phyloP scores from a whole-genome alignment of 1,140 invertebrate species.

The Scaptomyza montana region DNA sequence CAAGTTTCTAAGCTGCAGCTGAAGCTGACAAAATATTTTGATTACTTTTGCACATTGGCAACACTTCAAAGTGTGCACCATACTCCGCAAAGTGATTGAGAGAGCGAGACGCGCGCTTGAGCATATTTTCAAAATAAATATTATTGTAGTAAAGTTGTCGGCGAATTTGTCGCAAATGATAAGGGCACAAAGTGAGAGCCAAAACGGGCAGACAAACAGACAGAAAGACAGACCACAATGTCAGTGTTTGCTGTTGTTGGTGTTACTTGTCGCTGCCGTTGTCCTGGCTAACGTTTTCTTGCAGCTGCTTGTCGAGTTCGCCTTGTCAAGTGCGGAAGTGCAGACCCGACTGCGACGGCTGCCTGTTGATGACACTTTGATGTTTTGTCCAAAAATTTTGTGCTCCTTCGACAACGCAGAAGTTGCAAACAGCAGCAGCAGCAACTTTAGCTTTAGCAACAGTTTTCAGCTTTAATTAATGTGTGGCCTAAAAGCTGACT shows the following conservation, averaged over 20 bases:
- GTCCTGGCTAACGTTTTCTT: constrained; percentile 13
- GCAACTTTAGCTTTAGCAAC: constrained; percentile 14
- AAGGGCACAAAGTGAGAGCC: constrained; percentile 35
- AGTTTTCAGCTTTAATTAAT: constrained; percentile 38
- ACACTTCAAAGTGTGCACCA: constrained; percentile 56
- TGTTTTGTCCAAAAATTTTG: constrained; percentile 40
- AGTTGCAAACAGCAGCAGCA: not conserved
- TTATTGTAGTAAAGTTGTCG: constrained; percentile 71
- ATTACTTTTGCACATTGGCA: constrained; percentile 73
- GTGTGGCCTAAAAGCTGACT: constrained; percentile 40
- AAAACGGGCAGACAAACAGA: not conserved
- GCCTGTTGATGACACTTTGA: constrained; percentile 74
- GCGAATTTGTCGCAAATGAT: constrained; percentile 71
- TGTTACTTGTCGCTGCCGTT: constrained; percentile 20
- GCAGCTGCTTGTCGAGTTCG: constrained; percentile 7
- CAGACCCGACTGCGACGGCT: constrained; percentile 17
- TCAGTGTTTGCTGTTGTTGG: constrained; percentile 8
- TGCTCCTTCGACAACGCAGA: constrained; percentile 7
- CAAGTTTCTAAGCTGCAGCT: constrained; percentile 33
- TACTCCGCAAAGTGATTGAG: constrained; percentile 8
- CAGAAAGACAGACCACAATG: constrained; percentile 5
- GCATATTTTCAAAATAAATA: constrained; percentile 78
- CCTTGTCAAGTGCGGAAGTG: constrained; percentile 40
- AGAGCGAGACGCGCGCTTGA: constrained; percentile 17
- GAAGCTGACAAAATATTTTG: constrained; percentile 78